phyloP scores from a whole-genome alignment of 2,797 vertebrate species.

The Falco rusticolus region DNA sequence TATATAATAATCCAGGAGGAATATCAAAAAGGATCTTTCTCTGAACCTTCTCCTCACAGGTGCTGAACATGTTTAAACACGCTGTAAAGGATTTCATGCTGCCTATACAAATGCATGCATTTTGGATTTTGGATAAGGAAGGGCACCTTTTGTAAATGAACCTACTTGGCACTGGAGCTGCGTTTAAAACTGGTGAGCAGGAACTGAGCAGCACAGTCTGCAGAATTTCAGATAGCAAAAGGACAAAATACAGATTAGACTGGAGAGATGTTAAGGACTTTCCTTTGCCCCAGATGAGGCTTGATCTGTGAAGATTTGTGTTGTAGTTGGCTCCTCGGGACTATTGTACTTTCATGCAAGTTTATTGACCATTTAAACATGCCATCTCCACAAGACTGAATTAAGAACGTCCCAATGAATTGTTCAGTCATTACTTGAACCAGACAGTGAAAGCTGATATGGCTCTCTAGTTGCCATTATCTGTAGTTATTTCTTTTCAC shows the following conservation, averaged over 20 bases:
- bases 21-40: neutral
- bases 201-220: neutral
- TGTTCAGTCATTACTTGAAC: neutral
- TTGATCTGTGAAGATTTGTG: neutral
- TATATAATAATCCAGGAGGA: neutral
- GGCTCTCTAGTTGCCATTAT: neutral
- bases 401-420: neutral
- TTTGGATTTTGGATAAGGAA: neutral
- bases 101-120: accelerated
- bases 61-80: neutral
- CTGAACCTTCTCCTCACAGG: neutral
- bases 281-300: neutral
- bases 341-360: neutral
- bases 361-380: neutral
- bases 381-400: neutral
- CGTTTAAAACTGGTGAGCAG: neutral
- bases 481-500: neutral
- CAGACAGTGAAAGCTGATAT: neutral
- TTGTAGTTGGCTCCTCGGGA: neutral
- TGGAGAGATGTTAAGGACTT: neutral
- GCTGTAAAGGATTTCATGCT: neutral
- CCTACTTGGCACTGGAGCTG: neutral
- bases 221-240: neutral
- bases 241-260: neutral
- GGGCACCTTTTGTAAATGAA: neutral